Percentiles rank a stretch among this genome's conserved stretches.
Conservation (phyloP, 2,113 vertebrate species). For the Barnardius zonarius region DNA sequence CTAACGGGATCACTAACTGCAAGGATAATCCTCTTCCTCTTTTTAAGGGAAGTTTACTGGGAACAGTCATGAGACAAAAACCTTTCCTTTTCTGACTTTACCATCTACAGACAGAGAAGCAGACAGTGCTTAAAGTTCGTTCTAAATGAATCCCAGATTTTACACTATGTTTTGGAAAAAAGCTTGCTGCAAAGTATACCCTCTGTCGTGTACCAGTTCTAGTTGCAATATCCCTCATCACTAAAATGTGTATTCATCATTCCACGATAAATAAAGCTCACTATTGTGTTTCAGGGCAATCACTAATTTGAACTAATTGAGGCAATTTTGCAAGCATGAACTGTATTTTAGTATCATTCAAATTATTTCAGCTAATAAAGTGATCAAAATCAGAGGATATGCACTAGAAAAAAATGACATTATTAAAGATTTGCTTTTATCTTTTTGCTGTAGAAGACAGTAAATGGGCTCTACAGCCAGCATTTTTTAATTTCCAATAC, state of each 20-base stretch:
- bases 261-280: not conserved
- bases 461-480: not conserved
- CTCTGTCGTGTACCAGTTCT: not conserved
- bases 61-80: not conserved
- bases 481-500: not conserved
- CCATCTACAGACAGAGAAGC: not conserved
- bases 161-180: not conserved
- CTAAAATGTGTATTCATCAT: not conserved
- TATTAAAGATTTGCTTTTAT: not conserved
- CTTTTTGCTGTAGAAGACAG: not conserved
- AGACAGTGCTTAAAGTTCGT: not conserved
- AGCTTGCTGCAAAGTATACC: not conserved
- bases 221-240: accelerated
- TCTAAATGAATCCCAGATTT: not conserved
- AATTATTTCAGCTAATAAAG: not conserved
- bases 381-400: not conserved
- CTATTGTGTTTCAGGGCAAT: not conserved
- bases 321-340: not conserved
- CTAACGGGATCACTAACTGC: not conserved
- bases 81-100: not conserved
- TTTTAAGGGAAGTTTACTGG: not conserved
- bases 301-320: not conserved
- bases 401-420: not conserved
- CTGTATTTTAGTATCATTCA: not conserved
- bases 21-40: not conserved